These are phyloP conservation scores for Morpho achilles DNA, from an alignment of 2,888 invertebrate genomes.

Conservation along the genomic window DNA sequence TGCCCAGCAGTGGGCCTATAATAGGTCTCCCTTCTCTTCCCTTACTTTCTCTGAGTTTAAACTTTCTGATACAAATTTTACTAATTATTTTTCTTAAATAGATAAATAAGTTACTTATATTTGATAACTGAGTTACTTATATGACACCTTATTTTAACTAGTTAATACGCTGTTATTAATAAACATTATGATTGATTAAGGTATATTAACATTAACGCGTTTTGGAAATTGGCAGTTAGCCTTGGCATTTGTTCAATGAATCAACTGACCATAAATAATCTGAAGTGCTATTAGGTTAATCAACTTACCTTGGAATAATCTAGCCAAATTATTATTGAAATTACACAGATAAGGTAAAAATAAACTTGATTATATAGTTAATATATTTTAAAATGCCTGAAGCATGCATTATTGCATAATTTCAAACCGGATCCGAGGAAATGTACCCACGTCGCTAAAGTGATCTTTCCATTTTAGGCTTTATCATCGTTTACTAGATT, in stretches of 20 bases:
- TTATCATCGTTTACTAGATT: too few species aligned
- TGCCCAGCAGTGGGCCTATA: too few species aligned
- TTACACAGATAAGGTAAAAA: background rate
- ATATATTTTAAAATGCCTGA: too few species aligned
- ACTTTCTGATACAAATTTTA: background rate
- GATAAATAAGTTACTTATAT: background rate
- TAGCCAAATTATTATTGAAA: background rate
- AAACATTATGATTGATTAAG: background rate
- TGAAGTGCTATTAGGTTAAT: slow-evolving; percentile 1
- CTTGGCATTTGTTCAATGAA: slow-evolving; percentile 15
- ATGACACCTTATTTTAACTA: too few species aligned
- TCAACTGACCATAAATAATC: slow-evolving; percentile 9
- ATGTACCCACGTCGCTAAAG: too few species aligned
- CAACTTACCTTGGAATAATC: background rate
- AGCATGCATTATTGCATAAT: too few species aligned
- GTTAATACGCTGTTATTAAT: too few species aligned
- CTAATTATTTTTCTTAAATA: background rate
- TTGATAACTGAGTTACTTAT: background rate
- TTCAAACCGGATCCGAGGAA: too few species aligned
- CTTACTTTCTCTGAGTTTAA: too few species aligned
- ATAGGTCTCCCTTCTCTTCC: too few species aligned
- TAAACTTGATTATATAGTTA: background rate
- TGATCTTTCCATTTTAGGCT: too few species aligned
- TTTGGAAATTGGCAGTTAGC: slow-evolving; percentile 14
- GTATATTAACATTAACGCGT: background rate